Percentiles rank a stretch among this genome's conserved stretches.
Evolutionary conservation across 2,888 invertebrate species (phyloP).

Genomic region (Diadegma fenestrale): DNA sequence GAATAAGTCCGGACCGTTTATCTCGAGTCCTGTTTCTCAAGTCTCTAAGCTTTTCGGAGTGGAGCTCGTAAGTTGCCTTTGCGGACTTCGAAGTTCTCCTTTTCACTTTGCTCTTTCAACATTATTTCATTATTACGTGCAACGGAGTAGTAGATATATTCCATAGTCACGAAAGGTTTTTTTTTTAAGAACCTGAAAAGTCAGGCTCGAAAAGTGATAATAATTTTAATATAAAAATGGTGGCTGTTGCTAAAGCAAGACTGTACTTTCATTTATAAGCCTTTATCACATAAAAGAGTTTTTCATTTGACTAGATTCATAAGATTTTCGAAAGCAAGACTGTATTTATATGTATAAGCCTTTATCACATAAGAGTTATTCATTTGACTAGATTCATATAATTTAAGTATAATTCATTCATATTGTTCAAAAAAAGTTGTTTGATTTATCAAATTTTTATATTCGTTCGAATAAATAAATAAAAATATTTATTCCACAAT

Average conservation of each 20-base stretch:
- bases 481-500: background rate
- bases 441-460: background rate
- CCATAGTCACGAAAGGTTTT: background rate
- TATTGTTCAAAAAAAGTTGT: background rate
- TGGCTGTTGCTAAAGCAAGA: background rate
- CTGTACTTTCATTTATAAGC: background rate
- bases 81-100: background rate
- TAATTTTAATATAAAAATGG: background rate
- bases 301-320: background rate
- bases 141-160: background rate
- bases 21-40: slow-evolving; percentile 21
- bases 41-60: slow-evolving; percentile 18
- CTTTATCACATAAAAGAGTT: background rate
- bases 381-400: background rate
- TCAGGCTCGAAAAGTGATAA: background rate
- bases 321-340: no score
- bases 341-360: background rate
- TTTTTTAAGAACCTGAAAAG: background rate
- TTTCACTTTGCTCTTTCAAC: background rate
- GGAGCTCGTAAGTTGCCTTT: slow-evolving; percentile 20
- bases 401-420: background rate
- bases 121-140: no score
- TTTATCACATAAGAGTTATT: background rate
- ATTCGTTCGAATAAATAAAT: background rate
- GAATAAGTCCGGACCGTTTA: background rate